Evolutionary conservation across 2,113 vertebrate genomes (phyloP), one percentile per base, ranked within the genome.

Genomic region (Etheostoma spectabile): DNA sequence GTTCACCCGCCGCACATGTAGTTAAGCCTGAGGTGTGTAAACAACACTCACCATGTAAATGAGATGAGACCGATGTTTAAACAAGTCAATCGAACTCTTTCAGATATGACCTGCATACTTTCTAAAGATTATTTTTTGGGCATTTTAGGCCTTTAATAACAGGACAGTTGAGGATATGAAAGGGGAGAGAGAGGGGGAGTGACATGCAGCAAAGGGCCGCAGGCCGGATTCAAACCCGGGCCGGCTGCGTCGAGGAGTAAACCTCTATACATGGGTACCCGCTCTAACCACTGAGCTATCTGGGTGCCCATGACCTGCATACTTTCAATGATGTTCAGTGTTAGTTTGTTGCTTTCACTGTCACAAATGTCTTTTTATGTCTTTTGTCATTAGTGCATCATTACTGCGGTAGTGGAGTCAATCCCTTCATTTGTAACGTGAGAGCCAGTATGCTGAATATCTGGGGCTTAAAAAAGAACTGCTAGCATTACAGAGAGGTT

Each of bases 401-500:
- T 83, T 64, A 35, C 27, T 15, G 65, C 2, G 2, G 60, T 76
- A 82, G 80, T 74, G 48, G 64, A 77, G 71, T 79, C 53, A 46
- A 42, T 76, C 73, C 46, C 22, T 76, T 66, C 63, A 84, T 84
- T 77, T 80, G 88, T 77, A 85, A 90, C 1, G 6, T 42, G 69
- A 89, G 60, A 80, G 67, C 19, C 64, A 13, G 74, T 33, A 53
- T 45, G 75, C 16, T 13, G 21, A 71, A 63, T 65, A 77, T 88
- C 35, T 46, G 62, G 52, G 52, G 72, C 53, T 82, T 64, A 46
- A 33, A 81, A 38, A 48, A 51, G 22, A 85, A 49, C 52, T 35
- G 61, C 35, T 21, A 15, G 69, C 62, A 78, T 88, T 59, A 77
- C 63, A 74, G 49, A 77, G 84, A 85, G 74, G 77, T 88, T 77